A percentile compares a stretch with the other conserved stretches of the same genome.
These are phyloP conservation scores for Nematolebias whitei DNA, from an alignment of 2,113 vertebrate genomes.

Conservation along the genomic window DNA sequence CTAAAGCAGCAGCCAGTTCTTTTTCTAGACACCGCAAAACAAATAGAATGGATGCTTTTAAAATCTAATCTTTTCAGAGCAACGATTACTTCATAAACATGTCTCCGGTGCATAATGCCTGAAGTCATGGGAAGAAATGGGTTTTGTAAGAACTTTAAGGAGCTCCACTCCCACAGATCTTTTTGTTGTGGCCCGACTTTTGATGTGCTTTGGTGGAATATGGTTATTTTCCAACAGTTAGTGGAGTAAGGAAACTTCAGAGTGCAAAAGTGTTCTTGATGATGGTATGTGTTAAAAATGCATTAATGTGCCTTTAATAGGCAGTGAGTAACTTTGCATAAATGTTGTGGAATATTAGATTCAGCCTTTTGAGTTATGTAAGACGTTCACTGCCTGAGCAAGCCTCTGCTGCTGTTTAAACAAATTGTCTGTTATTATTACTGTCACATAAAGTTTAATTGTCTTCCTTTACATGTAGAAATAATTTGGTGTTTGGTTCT, in stretches of 20 bases:
- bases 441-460: conserved; percentile 46
- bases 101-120: conserved; percentile 56
- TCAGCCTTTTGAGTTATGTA: conserved; percentile 70
- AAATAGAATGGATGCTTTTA: conserved; percentile 60
- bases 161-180: conserved; percentile 53
- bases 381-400: conserved; percentile 63
- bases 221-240: conserved; percentile 47
- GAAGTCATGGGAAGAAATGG: conserved; percentile 73
- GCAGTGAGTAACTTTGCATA: conserved; percentile 63
- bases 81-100: conserved; percentile 73
- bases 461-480: conserved; percentile 51
- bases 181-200: conserved; percentile 39
- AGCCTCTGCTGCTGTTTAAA: conserved; percentile 54
- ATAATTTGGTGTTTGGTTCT: conserved; percentile 51
- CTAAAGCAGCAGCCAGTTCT: conserved; percentile 23
- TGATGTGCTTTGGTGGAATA: conserved; percentile 47
- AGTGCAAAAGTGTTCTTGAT: not conserved
- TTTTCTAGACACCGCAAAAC: conserved; percentile 59
- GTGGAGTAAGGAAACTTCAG: conserved; percentile 14
- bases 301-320: conserved; percentile 55
- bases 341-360: conserved; percentile 68
- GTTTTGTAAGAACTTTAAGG: conserved; percentile 61
- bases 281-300: conserved; percentile 20
- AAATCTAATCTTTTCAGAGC: conserved; percentile 64
- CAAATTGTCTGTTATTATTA: conserved; percentile 67